Evolutionary conservation across 2,888 invertebrate species (phyloP).

Genomic region (Nomada hirtipes): DNA sequence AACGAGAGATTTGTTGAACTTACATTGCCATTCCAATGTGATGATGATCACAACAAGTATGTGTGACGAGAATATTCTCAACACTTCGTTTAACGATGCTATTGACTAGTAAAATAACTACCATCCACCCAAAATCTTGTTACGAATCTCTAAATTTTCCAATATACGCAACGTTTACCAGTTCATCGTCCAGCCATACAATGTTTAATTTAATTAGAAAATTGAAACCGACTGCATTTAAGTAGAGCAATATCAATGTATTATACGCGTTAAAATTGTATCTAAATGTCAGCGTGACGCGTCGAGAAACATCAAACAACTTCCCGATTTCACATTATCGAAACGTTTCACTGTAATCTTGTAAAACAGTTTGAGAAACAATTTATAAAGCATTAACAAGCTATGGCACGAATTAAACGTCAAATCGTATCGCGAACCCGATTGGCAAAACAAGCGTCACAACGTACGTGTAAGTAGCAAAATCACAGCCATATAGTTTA

Average conservation of each 20-base stretch:
- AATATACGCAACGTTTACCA: conserved; percentile 1
- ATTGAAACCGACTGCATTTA: background rate
- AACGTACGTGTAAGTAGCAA: conserved; percentile 66
- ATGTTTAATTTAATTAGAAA: background rate
- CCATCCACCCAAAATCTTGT: background rate
- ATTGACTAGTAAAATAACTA: background rate
- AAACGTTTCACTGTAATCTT: background rate
- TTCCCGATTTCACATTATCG: background rate
- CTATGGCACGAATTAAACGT: conserved; percentile 58
- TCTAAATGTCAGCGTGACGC: background rate
- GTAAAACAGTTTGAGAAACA: conserved; percentile 56
- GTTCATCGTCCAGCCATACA: too few relatives aligned
- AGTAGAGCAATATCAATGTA: background rate
- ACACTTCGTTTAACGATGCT: background rate
- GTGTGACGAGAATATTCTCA: conserved; percentile 36
- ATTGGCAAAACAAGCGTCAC: conserved; percentile 33
- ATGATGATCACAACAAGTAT: conserved; percentile 5
- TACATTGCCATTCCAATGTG: conserved; percentile 46
- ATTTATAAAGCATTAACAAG: conserved; percentile 42
- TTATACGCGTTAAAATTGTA: background rate
- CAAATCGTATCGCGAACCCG: conserved; percentile 35
- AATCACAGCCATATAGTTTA: conserved; percentile 82
- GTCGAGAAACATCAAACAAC: background rate
- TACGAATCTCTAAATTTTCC: background rate
- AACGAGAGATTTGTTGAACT: conserved; percentile 19